Conservation (phyloP, 2,888 invertebrate species). For the Acleris literana region DNA sequence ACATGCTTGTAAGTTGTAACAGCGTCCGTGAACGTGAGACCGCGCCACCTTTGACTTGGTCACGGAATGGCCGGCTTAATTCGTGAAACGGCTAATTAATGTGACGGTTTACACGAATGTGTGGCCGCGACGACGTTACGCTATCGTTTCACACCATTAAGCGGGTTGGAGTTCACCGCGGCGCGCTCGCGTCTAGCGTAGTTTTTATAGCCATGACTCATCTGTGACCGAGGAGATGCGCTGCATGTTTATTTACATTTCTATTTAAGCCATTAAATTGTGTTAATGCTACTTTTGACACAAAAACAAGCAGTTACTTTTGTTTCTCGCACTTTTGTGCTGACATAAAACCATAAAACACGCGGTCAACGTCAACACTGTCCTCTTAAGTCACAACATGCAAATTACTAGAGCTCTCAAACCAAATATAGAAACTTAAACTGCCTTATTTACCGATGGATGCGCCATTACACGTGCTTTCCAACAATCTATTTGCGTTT, state of each 20-base stretch:
- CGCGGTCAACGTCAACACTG: neutral
- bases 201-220: constrained; percentile 36
- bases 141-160: constrained; percentile 62
- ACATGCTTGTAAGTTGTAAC: constrained; percentile 19
- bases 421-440: constrained; percentile 22
- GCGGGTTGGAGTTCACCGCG: constrained; percentile 38
- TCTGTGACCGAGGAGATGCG: constrained; percentile 26
- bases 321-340: too few species aligned
- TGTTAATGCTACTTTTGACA: too few species aligned
- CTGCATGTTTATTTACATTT: constrained; percentile 16
- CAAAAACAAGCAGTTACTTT: too few species aligned
- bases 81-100: constrained; percentile 63
- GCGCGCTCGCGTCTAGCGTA: constrained; percentile 46
- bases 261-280: too few species aligned
- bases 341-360: neutral
- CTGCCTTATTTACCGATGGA: constrained; percentile 23
- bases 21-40: constrained; percentile 54
- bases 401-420: constrained; percentile 7
- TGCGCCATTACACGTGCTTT: constrained; percentile 33
- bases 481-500: constrained; percentile 32
- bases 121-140: constrained; percentile 36
- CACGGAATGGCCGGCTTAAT: constrained; percentile 54
- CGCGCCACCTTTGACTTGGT: constrained; percentile 67
- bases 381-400: constrained; percentile 1
- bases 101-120: constrained; percentile 52